Evolutionary conservation across 2,797 vertebrate species (phyloP).

Genomic region (Coranthus polyacanthus): DNA sequence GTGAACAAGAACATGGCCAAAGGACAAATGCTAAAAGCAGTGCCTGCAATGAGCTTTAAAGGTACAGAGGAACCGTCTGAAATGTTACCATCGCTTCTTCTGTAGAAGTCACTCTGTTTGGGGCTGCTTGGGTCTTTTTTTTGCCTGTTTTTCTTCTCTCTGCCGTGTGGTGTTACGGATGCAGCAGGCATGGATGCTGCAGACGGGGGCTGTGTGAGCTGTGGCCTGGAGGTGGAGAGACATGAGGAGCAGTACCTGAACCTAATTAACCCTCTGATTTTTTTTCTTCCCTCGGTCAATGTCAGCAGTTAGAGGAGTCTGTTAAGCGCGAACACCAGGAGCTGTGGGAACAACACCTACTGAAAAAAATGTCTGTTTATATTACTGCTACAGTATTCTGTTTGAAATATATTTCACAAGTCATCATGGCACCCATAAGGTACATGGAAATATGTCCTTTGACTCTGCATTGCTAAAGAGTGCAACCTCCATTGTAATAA

Average conservation of each 20-base stretch:
- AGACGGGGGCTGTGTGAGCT: constrained; percentile 17
- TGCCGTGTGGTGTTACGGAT: constrained; percentile 15
- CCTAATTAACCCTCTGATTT: constrained; percentile 57
- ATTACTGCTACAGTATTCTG: constrained; percentile 64
- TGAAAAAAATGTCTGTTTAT: constrained; percentile 35
- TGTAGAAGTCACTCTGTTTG: background rate
- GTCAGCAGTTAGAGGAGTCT: constrained; percentile 40
- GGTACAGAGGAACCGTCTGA: background rate
- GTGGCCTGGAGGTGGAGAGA: constrained; percentile 25
- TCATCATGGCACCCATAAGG: constrained; percentile 45
- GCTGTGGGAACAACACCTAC: constrained; percentile 38
- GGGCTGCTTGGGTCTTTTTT: background rate
- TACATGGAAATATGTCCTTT: constrained; percentile 46
- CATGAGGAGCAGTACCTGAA: constrained; percentile 43
- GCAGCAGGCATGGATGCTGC: constrained; percentile 7
- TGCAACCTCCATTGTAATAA: constrained; percentile 51
- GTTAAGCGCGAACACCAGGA: constrained; percentile 23
- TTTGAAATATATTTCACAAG: constrained; percentile 59
- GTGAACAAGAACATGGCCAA: constrained; percentile 17
- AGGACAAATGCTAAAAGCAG: constrained; percentile 32
- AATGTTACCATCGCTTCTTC: constrained; percentile 16
- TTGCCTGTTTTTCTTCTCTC: background rate
- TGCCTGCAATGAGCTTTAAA: constrained; percentile 1
- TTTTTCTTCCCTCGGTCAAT: constrained; percentile 31
- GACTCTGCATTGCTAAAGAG: constrained; percentile 60